Evolutionary conservation across 2,797 vertebrate genomes (phyloP), one percentile per base, ranked within the genome.

Genomic region (Pterois miles): DNA sequence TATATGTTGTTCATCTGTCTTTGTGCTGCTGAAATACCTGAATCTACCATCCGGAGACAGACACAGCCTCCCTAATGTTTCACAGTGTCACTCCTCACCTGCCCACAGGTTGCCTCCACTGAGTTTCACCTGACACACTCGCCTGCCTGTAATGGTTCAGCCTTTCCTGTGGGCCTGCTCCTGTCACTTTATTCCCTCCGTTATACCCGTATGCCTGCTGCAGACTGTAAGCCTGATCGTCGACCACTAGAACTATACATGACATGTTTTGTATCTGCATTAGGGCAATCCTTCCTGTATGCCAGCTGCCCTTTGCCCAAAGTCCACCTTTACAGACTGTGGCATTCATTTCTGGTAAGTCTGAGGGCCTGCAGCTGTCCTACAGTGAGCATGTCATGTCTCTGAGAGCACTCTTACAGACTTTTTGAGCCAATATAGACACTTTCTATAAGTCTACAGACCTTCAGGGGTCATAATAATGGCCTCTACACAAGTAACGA

Each of bases 91-190:
- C 64, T 77, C 64, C 59, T 75, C 46, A 67, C 68, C 43, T 75
- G 64, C 33, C 66, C 54, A 56, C 63, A 69, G 25, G 70, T 70
- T 63, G 29, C 64, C 65, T 48, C 58, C 53, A 63, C 66, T 59
- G 52, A 72, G 71, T 78, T 48, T 74, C 65, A 65, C 52, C 66
- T 70, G n/a, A n/a, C n/a, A n/a, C n/a, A n/a, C n/a, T n/a, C n/a
- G 53, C 40, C 50, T 12, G 2, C 5, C 46, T 5, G 27, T 22
- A 4, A 7, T 6, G 34, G 23, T n/a, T 8, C 46, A 4, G 13
- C 23, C 11, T 52, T n/a, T 36, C 13, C 31, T 4, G 48, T 52
- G 50, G 18, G 43, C 18, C 57, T 46, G 43, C 43, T 46, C 4
- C 36, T 2, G 12, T 68, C 18, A 23, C 50, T 52, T 23, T 27